Base-by-base conservation (phyloP, 2,797 vertebrate genomes). In the Galago senegalensis region DNA sequence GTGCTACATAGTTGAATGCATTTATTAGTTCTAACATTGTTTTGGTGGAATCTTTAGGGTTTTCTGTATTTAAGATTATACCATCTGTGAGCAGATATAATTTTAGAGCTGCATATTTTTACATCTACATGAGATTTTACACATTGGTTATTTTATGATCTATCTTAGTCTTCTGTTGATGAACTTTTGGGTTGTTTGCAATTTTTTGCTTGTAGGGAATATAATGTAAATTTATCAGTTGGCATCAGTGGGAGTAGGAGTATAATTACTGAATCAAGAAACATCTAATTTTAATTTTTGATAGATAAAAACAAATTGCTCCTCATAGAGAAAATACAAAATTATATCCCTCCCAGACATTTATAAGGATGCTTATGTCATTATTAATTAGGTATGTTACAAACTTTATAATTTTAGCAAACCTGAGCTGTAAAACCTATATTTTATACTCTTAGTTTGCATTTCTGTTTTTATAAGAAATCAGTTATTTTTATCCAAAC, bases 211-310 rank as follows among this genome's bases (percentile, higher is more conserved):
- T 85, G 3, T 89, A 70, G 53, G 12, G 34, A 93, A n/a, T 63
- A 63, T 75, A 67, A 81, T 84, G 10, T 81, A 94, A 92, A 90
- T 49, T 56, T 23, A 72, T 95, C 53, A 81, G 29, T 88, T 95
- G 60, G 8, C 23, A 67, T 87, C 56, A 67, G n/a, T 73, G 61
- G 23, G 82, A 76, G 14, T 61, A 76, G 5, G 40, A 46, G 29
- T 72, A 43, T 90, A 96, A 94, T 94, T 93, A 91, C 29, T 40
- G 56, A 95, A 53, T 75, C 60, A 96, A 85, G 60, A 77, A 90
- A 92, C 21, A 67, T 67, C 23, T 31, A 90, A 87, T 92, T 90
- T 89, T 17, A 69, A 87, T 53, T 94, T 91, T 93, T 95, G 67
- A 85, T 92, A 87, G 72, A 89, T 94, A 94, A 87, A 92, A 43